Conservation (phyloP, 2,888 invertebrate genomes). For the Cephus rjabovi region DNA sequence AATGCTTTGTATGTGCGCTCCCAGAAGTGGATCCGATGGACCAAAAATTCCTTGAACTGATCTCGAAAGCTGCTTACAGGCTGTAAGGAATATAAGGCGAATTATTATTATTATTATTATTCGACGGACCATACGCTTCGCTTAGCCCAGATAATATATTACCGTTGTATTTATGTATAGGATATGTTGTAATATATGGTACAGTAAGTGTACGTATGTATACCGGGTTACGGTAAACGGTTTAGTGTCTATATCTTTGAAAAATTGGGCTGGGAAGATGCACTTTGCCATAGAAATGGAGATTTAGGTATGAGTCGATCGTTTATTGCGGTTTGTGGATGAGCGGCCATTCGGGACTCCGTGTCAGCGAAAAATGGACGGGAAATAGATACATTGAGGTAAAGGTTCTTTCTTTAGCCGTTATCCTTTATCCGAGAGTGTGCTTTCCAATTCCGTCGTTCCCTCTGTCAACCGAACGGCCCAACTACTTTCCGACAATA, state of each 20-base stretch:
- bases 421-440: background rate
- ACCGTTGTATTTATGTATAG: background rate
- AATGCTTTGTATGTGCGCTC: slow-evolving; percentile 88
- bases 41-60: slow-evolving; percentile 92
- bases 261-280: no score
- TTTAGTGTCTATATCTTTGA: no score
- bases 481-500: background rate
- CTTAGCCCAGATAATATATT: background rate
- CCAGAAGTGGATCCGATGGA: slow-evolving; percentile 84
- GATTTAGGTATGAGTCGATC: background rate
- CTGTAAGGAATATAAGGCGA: slow-evolving; percentile 68
- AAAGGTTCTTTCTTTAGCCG: slow-evolving; percentile 18
- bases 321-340: background rate
- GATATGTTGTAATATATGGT: background rate
- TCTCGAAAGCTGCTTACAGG: slow-evolving; percentile 83
- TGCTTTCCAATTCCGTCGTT: background rate
- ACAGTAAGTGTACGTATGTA: background rate
- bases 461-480: no score
- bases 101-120: background rate
- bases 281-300: background rate
- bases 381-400: slow-evolving; percentile 49
- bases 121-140: no score
- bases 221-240: no score
- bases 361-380: slow-evolving; percentile 34
- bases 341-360: slow-evolving; percentile 5